phyloP scores from a whole-genome alignment of 2,113 vertebrate genomes.

The Prietella phreatophila region DNA sequence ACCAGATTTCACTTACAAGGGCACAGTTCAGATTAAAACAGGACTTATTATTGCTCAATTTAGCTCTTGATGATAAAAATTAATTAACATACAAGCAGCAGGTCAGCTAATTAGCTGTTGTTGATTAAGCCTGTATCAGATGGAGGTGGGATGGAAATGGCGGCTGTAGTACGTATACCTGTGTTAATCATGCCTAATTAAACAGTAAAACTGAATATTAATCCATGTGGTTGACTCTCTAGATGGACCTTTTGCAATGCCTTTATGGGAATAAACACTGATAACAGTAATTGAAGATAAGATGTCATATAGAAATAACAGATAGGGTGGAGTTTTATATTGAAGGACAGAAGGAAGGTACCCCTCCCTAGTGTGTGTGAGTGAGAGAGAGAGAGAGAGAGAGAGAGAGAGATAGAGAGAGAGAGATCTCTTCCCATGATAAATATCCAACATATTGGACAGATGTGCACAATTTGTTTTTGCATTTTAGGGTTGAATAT shows the following conservation, averaged over 20 bases:
- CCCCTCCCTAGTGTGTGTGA: not conserved
- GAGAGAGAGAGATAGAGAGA: not conserved
- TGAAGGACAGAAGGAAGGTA: not conserved
- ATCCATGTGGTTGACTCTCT: not conserved
- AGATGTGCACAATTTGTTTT: not conserved
- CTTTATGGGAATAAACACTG: conserved; percentile 34
- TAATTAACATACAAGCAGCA: not conserved
- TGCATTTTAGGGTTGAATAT: not conserved
- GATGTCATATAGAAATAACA: not conserved
- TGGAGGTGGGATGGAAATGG: not conserved
- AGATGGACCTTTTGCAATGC: conserved; percentile 14
- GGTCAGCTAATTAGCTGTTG: not conserved
- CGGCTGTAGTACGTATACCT: not conserved
- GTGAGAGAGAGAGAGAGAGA: not conserved
- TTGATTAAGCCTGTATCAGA: conserved; percentile 3
- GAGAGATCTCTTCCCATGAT: not conserved
- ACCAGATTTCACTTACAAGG: not conserved
- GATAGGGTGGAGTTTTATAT: not conserved
- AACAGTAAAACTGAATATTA: conserved; percentile 35
- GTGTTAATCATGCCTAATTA: conserved; percentile 6
- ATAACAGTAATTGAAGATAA: conserved; percentile 40
- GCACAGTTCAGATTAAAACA: not conserved
- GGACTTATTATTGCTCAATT: no score
- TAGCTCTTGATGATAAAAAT: not conserved
- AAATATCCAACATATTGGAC: not conserved